Evolutionary conservation across 2,113 vertebrate genomes (phyloP).

Genomic region (Scomber scombrus): DNA sequence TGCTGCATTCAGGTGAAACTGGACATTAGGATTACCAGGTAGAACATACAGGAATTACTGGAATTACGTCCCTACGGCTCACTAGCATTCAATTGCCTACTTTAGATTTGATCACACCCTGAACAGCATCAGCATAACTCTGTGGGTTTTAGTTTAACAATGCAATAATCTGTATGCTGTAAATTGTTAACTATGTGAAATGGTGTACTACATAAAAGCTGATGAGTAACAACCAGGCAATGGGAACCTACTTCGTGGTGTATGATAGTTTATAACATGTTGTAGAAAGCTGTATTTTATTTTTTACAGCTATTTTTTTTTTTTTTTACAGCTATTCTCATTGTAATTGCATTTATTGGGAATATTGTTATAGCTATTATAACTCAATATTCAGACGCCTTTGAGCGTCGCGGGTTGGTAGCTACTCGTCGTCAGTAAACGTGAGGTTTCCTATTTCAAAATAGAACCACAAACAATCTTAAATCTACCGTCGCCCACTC

Average conservation of each 20-base stretch:
- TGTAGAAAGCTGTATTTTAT: background rate
- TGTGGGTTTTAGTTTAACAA: background rate
- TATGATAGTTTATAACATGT: background rate
- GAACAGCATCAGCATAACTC: too few relatives aligned
- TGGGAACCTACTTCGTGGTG: background rate
- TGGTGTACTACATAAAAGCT: background rate
- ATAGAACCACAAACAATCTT: constrained; percentile 21
- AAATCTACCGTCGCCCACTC: background rate
- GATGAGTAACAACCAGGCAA: background rate
- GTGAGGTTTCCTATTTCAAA: constrained; percentile 57
- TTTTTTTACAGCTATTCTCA: background rate
- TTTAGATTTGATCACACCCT: background rate
- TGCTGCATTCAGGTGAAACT: background rate
- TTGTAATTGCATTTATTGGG: background rate
- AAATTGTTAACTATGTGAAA: background rate
- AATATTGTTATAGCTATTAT: background rate
- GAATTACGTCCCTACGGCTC: background rate
- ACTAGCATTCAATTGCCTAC: background rate
- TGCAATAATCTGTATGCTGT: background rate
- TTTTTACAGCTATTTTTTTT: background rate
- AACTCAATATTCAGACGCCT: background rate
- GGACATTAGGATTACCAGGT: background rate
- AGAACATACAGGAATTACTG: background rate
- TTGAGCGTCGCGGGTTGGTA: background rate
- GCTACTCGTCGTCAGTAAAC: background rate